Conservation (phyloP, 37 sponge, comb jelly and placozoan species). For the Ianthella basta region DNA sequence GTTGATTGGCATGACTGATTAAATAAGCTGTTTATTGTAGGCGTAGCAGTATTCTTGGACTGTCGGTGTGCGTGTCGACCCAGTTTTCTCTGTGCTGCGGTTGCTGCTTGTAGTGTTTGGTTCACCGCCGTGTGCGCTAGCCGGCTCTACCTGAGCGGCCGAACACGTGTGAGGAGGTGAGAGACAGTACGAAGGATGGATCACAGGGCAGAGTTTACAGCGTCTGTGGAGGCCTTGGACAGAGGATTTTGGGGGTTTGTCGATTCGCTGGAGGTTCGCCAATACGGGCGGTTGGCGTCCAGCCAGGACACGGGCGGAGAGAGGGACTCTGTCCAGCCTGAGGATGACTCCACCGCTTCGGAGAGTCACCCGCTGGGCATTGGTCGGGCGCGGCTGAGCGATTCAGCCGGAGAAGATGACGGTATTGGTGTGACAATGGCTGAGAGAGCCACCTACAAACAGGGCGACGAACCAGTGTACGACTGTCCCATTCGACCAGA, state of each 20-base stretch:
- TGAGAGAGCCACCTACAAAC: background rate
- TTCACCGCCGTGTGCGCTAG: no score
- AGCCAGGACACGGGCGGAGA: conserved; percentile 2
- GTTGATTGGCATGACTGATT: no score
- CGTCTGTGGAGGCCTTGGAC: conserved; percentile 5
- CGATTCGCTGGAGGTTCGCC: background rate
- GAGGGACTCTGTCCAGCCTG: conserved; percentile 19
- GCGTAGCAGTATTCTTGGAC: no score
- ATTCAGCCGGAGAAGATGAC: conserved; percentile 8
- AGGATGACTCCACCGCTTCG: conserved; percentile 23
- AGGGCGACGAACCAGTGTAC: background rate
- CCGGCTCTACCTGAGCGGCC: no score
- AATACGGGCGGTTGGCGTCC: no score
- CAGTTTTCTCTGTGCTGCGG: no score
- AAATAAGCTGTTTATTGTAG: no score
- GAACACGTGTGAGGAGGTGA: no score
- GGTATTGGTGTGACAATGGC: background rate
- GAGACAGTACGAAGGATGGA: no score
- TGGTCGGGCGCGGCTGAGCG: background rate
- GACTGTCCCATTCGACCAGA: conserved; percentile 11
- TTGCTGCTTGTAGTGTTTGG: no score
- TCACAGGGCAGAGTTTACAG: no score
- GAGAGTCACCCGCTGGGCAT: background rate
- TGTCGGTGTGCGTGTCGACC: no score
- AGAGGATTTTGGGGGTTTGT: conserved; percentile 23